These are phyloP conservation scores for Diarsia mendica DNA, from an alignment of 2,888 invertebrate genomes.

Conservation along the genomic window DNA sequence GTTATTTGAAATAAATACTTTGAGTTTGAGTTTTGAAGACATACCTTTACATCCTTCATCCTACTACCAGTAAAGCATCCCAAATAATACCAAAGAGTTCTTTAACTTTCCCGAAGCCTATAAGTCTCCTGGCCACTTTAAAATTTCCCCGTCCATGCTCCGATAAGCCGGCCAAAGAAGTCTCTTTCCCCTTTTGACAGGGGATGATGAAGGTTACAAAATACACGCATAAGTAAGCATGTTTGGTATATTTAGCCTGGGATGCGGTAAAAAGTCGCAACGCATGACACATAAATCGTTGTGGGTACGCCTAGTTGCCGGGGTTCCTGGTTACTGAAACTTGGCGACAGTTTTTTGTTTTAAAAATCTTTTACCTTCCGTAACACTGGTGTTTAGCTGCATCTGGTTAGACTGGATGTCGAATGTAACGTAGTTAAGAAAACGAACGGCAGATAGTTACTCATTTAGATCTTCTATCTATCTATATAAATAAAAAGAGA, in stretches of 20 bases:
- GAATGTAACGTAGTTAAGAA: too few species aligned
- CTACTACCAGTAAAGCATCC: too few species aligned
- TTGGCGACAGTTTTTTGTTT: background rate
- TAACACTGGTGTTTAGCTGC: background rate
- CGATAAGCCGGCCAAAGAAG: slow-evolving; percentile 44
- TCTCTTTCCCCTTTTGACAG: slow-evolving; percentile 39
- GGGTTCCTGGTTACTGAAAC: background rate
- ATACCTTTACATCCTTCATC: too few species aligned
- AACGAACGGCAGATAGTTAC: too few species aligned
- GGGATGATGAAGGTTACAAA: slow-evolving; percentile 43
- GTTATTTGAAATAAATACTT: too few species aligned
- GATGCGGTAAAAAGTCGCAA: slow-evolving; percentile 10
- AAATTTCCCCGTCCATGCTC: slow-evolving; percentile 36
- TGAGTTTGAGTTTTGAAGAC: too few species aligned
- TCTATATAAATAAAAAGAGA: too few species aligned
- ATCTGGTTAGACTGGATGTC: background rate
- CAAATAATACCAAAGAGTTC: background rate
- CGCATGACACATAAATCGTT: slow-evolving; percentile 9
- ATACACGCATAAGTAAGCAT: slow-evolving; percentile 42
- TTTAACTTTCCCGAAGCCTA: slow-evolving; percentile 11
- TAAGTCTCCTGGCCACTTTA: slow-evolving; percentile 21
- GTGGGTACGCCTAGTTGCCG: too few species aligned
- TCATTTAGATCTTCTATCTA: too few species aligned
- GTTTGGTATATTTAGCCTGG: slow-evolving; percentile 23
- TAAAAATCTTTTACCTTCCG: background rate